Conservation (phyloP, 2,113 vertebrate genomes). For the Chamaetylas fuelleborni region DNA sequence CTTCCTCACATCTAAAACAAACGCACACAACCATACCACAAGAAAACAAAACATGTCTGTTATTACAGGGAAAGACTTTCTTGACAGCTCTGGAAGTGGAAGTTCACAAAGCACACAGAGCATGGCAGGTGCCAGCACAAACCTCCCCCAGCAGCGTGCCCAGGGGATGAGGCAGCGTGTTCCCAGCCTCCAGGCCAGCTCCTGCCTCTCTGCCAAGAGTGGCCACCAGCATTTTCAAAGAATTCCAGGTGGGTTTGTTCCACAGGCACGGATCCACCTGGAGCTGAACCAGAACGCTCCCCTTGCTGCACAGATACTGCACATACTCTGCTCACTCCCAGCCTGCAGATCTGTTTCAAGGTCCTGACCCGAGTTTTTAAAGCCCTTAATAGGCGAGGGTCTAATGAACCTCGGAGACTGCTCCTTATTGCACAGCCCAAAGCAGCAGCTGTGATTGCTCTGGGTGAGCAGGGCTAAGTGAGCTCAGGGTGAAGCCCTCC, state of each 20-base stretch:
- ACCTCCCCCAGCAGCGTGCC: background rate
- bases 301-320: background rate
- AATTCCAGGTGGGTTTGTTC: constrained; percentile 11
- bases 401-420: constrained; percentile 50
- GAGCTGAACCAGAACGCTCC: constrained; percentile 22
- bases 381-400: constrained; percentile 28
- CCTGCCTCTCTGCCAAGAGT: background rate
- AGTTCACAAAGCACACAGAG: background rate
- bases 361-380: constrained; percentile 51
- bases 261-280: background rate
- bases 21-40: fast-evolving
- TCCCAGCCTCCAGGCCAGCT: background rate
- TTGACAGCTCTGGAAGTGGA: background rate
- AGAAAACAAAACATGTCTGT: background rate
- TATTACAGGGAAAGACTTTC: background rate
- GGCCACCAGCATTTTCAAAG: background rate
- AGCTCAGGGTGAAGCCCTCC: background rate
- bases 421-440: background rate
- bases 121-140: background rate
- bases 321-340: background rate
- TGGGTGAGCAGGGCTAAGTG: background rate
- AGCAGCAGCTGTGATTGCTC: constrained; percentile 28
- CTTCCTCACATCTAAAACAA: background rate
- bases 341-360: constrained; percentile 51
- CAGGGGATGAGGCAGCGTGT: background rate